phyloP scores from a whole-genome alignment of 2,888 invertebrate genomes.

The Drosophila greeni region DNA sequence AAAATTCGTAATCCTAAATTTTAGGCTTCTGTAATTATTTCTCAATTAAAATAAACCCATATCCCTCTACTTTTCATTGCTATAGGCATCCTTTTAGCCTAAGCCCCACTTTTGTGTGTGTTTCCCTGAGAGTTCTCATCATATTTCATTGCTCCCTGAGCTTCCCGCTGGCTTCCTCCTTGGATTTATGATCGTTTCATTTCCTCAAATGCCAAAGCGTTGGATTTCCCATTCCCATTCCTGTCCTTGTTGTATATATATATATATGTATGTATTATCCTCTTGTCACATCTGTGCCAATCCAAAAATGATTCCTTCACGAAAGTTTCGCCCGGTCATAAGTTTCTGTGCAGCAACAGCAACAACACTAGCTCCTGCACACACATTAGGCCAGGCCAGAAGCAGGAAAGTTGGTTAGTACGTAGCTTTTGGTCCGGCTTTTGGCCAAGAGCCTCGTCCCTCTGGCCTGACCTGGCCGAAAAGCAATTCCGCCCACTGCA shows the following conservation, averaged over 20 bases:
- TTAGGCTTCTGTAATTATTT: not conserved
- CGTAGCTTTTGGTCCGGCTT: conserved; percentile 1
- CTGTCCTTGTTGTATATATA: conserved; percentile 21
- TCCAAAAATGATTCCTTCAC: conserved; percentile 45
- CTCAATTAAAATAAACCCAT: not conserved
- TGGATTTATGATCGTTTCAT: conserved; percentile 33
- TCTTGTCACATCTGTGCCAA: conserved; percentile 45
- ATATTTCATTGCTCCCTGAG: conserved; percentile 14
- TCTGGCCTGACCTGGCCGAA: conserved; percentile 57
- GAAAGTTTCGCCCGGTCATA: conserved; percentile 48
- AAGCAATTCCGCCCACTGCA: conserved; percentile 64
- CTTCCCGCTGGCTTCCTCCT: conserved; percentile 3
- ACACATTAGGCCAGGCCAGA: conserved; percentile 43
- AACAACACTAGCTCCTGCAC: conserved; percentile 1
- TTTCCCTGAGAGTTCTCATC: conserved; percentile 6
- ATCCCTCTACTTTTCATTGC: not conserved
- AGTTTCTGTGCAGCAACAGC: conserved; percentile 43
- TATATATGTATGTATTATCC: conserved; percentile 17
- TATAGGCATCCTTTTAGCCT: not conserved
- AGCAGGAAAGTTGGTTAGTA: conserved; percentile 36
- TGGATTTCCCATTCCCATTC: not conserved
- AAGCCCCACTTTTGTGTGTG: not conserved
- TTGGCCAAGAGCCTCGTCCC: conserved; percentile 41
- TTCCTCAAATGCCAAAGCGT: conserved; percentile 17
- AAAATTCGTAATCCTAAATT: too few relatives aligned